A percentile compares a stretch with the other conserved stretches of the same genome.
phyloP scores from a whole-genome alignment of 2,888 invertebrate species.

The Alitta virens region DNA sequence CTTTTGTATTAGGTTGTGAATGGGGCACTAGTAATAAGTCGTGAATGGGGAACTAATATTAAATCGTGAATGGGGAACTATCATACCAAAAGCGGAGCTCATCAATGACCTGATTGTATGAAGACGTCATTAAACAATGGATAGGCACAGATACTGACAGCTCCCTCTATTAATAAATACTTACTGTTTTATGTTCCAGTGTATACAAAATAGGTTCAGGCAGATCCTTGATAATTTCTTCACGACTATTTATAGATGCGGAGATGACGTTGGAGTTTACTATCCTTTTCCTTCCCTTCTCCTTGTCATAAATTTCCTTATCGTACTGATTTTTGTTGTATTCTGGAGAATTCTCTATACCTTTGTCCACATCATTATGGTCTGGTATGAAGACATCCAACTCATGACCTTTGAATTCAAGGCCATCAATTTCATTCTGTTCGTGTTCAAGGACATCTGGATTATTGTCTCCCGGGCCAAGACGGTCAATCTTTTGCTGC shows the following conservation, averaged over 20 bases:
- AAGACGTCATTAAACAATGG: no score
- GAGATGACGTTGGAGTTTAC: constrained; percentile 49
- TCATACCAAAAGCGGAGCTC: no score
- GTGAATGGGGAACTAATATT: no score
- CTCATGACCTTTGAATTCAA: not conserved
- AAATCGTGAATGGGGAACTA: no score
- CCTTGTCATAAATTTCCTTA: not conserved
- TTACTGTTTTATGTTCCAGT: constrained; percentile 67
- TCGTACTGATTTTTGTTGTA: not conserved
- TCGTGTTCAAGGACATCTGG: not conserved
- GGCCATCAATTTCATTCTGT: not conserved
- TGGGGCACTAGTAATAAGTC: no score
- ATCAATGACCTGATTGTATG: no score
- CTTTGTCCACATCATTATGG: not conserved
- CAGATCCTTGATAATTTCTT: constrained; percentile 25
- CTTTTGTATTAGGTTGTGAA: no score
- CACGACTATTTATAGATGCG: constrained; percentile 38
- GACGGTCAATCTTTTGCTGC: not conserved
- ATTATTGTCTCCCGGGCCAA: not conserved
- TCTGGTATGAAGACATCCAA: not conserved
- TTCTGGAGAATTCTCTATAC: not conserved
- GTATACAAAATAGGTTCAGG: constrained; percentile 75
- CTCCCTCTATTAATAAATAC: no score
- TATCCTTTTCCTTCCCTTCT: not conserved
- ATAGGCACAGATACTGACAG: no score